These are phyloP conservation scores for Halcyon chelicuti DNA, from an alignment of 2,797 vertebrate genomes.

Conservation along the genomic window DNA sequence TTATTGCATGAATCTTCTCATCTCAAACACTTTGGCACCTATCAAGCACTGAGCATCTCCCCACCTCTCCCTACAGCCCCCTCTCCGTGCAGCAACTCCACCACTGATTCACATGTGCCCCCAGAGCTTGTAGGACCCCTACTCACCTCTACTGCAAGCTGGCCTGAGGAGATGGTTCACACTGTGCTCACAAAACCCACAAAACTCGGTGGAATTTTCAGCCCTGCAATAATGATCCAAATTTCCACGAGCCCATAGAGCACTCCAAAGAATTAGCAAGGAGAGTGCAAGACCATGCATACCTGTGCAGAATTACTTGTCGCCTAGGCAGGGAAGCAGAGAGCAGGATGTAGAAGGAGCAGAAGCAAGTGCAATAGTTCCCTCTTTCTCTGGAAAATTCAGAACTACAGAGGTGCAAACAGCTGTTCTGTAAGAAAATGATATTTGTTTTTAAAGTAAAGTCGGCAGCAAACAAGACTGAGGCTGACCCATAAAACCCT, in stretches of 20 bases:
- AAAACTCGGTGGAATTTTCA: constrained; percentile 49
- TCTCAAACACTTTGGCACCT: neutral
- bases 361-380: neutral
- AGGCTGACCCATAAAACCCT: neutral
- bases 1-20: neutral
- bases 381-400: neutral
- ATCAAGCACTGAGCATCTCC: neutral
- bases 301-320: constrained; percentile 38
- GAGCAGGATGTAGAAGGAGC: neutral
- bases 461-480: neutral
- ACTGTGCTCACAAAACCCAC: constrained; percentile 42
- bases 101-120: constrained; percentile 35
- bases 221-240: constrained; percentile 49
- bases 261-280: constrained; percentile 24
- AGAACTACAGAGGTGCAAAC: neutral
- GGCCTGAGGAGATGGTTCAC: constrained; percentile 39
- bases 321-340: neutral
- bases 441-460: neutral
- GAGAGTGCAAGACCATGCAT: constrained; percentile 23
- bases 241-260: constrained; percentile 63
- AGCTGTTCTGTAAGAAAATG: neutral
- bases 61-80: neutral
- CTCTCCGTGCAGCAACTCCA: constrained; percentile 8
- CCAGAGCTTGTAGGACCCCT: constrained; percentile 40
- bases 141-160: neutral